A percentile compares a stretch with the other conserved stretches of the same genome.
phyloP scores from a whole-genome alignment of 2,888 invertebrate genomes.

The Dermolepida albohirtum region DNA sequence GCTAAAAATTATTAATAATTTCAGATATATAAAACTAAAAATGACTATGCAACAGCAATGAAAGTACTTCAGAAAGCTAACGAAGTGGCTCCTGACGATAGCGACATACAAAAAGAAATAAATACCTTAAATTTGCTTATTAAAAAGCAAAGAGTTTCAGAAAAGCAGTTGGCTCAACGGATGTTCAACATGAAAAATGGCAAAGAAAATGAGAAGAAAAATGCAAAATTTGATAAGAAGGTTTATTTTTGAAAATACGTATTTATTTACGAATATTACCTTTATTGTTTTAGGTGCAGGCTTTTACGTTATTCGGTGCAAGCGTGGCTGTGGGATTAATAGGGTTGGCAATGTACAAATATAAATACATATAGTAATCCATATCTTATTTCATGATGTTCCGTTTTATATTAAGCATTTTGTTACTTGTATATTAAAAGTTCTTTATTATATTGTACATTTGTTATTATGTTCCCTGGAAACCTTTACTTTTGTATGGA shows the following conservation, averaged over 20 bases:
- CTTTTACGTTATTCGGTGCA: constrained; percentile 78
- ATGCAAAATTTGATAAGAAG: constrained; percentile 44
- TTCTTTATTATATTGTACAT: too few species aligned
- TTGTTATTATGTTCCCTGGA: too few species aligned
- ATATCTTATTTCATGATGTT: not conserved
- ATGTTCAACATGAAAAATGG: constrained; percentile 62
- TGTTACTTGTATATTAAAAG: not conserved
- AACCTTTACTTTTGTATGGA: too few species aligned
- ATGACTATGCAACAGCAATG: constrained; percentile 78
- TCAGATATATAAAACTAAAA: constrained; percentile 75
- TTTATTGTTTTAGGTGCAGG: constrained; percentile 63
- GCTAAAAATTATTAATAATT: too few species aligned
- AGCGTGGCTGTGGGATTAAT: constrained; percentile 76
- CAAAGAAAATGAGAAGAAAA: constrained; percentile 34
- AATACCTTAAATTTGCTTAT: constrained; percentile 54
- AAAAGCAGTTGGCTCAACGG: constrained; percentile 68
- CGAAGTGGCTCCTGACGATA: constrained; percentile 73
- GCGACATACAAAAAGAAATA: constrained; percentile 67
- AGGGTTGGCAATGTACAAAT: constrained; percentile 80
- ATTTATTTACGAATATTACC: constrained; percentile 7
- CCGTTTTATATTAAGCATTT: not conserved
- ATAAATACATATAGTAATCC: constrained; percentile 65
- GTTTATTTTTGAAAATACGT: constrained; percentile 19
- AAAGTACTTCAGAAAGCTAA: constrained; percentile 73
- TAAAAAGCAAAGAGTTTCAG: constrained; percentile 64